phyloP scores from a whole-genome alignment of 1,140 invertebrate genomes.

The Achroia grisella region DNA sequence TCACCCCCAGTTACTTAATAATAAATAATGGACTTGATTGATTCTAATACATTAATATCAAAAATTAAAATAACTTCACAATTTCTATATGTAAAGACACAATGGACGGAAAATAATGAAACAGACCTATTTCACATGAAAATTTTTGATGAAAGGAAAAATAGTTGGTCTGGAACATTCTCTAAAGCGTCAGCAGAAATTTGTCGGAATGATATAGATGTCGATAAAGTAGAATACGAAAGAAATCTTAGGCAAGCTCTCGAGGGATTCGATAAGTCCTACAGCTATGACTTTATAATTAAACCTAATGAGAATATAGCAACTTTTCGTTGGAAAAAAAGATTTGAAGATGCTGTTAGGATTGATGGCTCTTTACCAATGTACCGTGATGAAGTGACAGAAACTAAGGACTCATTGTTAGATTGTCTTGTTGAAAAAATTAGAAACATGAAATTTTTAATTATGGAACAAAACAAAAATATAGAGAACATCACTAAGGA shows the following conservation, averaged over 20 bases:
- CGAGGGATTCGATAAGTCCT: constrained; percentile 14
- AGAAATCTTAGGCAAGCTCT: constrained; percentile 30
- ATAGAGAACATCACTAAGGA: constrained; percentile 26
- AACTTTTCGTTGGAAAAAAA: constrained; percentile 47
- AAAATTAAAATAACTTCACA: too few relatives aligned
- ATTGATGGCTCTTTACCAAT: constrained; percentile 41
- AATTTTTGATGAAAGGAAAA: constrained; percentile 23
- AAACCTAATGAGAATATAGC: constrained; percentile 11
- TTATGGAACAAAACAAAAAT: constrained; percentile 19
- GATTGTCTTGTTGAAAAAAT: constrained; percentile 42
- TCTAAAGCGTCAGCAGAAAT: constrained; percentile 25
- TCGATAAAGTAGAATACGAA: constrained; percentile 35
- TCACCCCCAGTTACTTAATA: too few relatives aligned
- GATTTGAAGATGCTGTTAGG: constrained; percentile 24
- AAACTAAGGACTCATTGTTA: constrained; percentile 34
- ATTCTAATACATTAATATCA: too few relatives aligned
- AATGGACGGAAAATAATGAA: constrained; percentile 21
- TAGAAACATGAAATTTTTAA: constrained; percentile 15
- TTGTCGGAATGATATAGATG: constrained; percentile 19
- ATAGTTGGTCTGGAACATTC: constrained; percentile 39
- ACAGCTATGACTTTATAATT: constrained; percentile 26
- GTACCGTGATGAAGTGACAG: constrained; percentile 13
- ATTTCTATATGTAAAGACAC: neutral
- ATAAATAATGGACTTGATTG: too few relatives aligned
- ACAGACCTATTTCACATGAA: constrained; percentile 37